Evolutionary conservation across 2,888 invertebrate species (phyloP), one percentile per base, ranked within the genome.

Genomic region (Thera obeliscata): DNA sequence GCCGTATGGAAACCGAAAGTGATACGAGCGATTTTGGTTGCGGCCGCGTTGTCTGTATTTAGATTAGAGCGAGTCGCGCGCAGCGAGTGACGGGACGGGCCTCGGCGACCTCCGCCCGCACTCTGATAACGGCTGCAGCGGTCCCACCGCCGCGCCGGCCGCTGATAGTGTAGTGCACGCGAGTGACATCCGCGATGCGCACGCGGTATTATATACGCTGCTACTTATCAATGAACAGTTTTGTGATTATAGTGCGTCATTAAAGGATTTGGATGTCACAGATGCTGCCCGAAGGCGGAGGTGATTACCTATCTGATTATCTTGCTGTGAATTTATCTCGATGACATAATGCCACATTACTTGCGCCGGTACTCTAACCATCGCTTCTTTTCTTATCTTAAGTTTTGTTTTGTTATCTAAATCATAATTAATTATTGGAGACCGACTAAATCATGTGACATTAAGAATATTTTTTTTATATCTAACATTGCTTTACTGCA

Each of bases 1-100:
- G 91, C 87, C 89, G 91, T 89, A 91, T 89, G 90, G 87, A 89
- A 91, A 89, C 88, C 83, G 90, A 91, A 93, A 93, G 91, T 91
- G 87, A 91, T 91, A 89, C 89, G 88, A 87, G 91, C 80, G 90
- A 89, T 91, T 93, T 93, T 93, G 93, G 93, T 89, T 84, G 87
- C 81, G 87, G 85, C 84, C 85, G 87, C 76, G 88, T 90, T 91
- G 91, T 89, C 93, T 93, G 89, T 91, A 91, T 93, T 93, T 93
- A 93, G 93, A 91, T 88, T 89, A 88, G 89, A 85, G 81, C 83
- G 78, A 81, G 81, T 81, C 84, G 86, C 83, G 75, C 76, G 76
- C 73, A 48, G 60, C 54, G 64, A 56, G 56, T 68, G 64, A 41
- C 56, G 52, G 35, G 36, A 11, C 72, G 64, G 66, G 70, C 64